Evolutionary conservation across 2,797 vertebrate genomes (phyloP).

Genomic region (Prionace glauca): DNA sequence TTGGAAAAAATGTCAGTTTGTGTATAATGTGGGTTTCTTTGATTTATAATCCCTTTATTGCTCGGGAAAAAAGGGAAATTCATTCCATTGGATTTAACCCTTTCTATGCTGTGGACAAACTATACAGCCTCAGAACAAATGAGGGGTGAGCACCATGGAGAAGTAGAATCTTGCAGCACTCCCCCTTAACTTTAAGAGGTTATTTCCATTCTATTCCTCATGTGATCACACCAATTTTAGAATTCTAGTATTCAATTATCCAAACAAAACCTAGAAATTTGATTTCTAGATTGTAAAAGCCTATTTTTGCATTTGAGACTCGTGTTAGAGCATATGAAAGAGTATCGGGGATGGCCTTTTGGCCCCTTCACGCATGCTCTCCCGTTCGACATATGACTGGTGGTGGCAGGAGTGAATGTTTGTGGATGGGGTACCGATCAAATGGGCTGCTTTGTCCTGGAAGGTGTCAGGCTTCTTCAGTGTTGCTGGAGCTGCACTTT

Average conservation of each 20-base stretch:
- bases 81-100: neutral
- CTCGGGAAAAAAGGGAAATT: neutral
- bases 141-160: neutral
- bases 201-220: neutral
- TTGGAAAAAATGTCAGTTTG: neutral
- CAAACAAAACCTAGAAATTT: neutral
- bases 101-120: neutral
- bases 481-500: too few species aligned
- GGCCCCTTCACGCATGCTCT: too few species aligned
- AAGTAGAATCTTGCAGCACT: neutral
- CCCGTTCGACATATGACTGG: too few species aligned
- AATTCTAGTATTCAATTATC: neutral
- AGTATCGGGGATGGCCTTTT: too few species aligned
- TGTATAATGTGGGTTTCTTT: neutral
- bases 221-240: neutral
- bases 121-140: neutral
- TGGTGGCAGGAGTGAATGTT: too few species aligned
- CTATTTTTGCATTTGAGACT: neutral
- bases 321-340: too few species aligned
- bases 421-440: too few species aligned
- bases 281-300: neutral
- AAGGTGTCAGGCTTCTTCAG: too few species aligned
- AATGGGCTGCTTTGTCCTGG: too few species aligned
- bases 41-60: neutral
- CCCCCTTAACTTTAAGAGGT: neutral